Conservation (phyloP, 2,113 vertebrate species). For the Tupaia chinensis region DNA sequence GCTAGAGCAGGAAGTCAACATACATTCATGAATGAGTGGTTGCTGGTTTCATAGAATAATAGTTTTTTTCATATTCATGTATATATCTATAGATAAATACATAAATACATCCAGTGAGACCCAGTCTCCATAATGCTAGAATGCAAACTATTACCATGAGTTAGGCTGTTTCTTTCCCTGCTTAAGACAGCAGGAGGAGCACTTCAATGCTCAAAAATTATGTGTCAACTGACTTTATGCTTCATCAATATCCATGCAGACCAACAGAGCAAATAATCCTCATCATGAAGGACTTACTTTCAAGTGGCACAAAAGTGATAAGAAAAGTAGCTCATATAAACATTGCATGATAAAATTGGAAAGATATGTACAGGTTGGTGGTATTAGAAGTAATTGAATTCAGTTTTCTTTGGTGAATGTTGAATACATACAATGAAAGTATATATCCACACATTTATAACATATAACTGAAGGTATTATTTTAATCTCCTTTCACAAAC, state of each 20-base stretch:
- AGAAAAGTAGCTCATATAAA: conserved; percentile 32
- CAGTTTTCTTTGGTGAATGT: conserved; percentile 34
- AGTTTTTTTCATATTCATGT: neutral
- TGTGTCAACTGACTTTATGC: neutral
- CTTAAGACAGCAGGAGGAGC: neutral
- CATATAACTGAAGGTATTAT: neutral
- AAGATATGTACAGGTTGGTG: neutral
- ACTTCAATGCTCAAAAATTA: conserved; percentile 18
- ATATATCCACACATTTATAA: neutral
- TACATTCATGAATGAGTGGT: neutral
- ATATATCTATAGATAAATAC: too few relatives aligned
- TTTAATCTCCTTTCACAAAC: conserved; percentile 47
- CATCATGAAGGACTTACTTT: conserved; percentile 21
- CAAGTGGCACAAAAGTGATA: neutral
- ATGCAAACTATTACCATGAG: neutral
- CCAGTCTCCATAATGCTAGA: neutral
- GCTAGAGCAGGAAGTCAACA: neutral
- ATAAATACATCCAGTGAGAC: neutral
- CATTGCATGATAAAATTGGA: neutral
- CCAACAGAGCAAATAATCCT: conserved; percentile 41
- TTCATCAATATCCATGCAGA: neutral
- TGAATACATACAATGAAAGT: neutral
- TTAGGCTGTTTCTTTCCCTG: neutral
- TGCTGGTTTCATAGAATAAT: neutral
- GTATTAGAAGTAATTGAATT: conserved; percentile 47